Evolutionary conservation across 2,888 invertebrate species (phyloP).

Genomic region (Yponomeuta plumbellus): DNA sequence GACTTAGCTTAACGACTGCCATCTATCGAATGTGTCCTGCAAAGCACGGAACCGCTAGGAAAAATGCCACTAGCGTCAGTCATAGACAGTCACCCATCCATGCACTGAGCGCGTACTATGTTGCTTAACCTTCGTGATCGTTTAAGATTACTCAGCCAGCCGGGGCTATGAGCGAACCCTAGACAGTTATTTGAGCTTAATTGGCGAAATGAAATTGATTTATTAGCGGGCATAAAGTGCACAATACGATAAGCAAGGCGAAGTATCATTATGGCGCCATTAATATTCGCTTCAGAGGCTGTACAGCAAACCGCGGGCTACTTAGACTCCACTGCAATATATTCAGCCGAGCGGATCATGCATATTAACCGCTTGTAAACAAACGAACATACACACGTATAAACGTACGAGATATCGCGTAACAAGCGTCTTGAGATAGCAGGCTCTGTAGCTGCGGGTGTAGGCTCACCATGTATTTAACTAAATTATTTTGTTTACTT

Average conservation of each 20-base stretch:
- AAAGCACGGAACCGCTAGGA: too few species aligned
- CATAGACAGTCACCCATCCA: too few species aligned
- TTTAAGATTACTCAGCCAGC: too few species aligned
- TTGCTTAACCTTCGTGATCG: too few species aligned
- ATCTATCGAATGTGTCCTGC: too few species aligned
- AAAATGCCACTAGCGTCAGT: too few species aligned
- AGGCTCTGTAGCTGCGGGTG: not conserved
- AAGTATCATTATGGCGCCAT: not conserved
- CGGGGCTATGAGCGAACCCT: too few species aligned
- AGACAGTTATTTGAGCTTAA: not conserved
- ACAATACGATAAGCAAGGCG: not conserved
- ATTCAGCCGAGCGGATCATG: conserved; percentile 26
- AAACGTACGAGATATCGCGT: conserved; percentile 22
- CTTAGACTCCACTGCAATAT: not conserved
- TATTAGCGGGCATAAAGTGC: not conserved
- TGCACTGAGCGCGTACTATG: too few species aligned
- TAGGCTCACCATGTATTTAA: not conserved
- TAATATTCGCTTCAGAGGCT: not conserved
- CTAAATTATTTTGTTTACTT: not conserved
- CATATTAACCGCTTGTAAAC: conserved; percentile 50
- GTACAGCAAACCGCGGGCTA: not conserved
- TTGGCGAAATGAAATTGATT: conserved; percentile 3
- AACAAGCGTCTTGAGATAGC: conserved; percentile 20
- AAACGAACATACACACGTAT: conserved; percentile 38
- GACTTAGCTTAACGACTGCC: too few species aligned